These are phyloP conservation scores for Astyanax mexicanus DNA, from an alignment of 2,797 vertebrate genomes.

Conservation along the genomic window DNA sequence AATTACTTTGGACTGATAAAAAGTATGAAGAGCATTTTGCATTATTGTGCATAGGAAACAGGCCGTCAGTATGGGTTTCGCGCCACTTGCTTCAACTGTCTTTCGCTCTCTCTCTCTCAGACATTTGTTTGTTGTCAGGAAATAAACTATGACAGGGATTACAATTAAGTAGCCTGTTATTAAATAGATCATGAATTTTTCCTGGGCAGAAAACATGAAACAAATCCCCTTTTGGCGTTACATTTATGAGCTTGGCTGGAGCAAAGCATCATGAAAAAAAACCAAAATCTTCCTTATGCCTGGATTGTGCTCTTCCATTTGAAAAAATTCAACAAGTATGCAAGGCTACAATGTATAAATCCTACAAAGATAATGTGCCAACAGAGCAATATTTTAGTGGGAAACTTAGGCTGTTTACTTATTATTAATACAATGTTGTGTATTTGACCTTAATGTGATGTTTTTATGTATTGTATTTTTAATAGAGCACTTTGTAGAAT, in stretches of 20 bases:
- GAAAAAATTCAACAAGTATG: neutral
- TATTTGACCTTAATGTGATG: neutral
- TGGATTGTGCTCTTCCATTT: neutral
- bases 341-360: neutral
- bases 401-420: neutral
- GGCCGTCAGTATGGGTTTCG: neutral
- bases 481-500: neutral
- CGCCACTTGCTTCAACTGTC: neutral
- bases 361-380: neutral
- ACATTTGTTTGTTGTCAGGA: constrained; percentile 21
- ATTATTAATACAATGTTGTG: constrained; percentile 17
- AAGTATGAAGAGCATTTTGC: neutral
- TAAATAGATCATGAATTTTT: neutral
- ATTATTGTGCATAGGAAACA: neutral
- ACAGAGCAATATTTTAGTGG: neutral
- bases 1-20: neutral
- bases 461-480: neutral
- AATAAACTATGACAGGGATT: neutral
- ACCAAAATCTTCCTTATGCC: neutral
- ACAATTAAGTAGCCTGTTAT: neutral
- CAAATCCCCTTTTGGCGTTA: neutral
- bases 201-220: constrained; percentile 1
- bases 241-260: neutral
- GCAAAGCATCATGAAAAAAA: neutral
- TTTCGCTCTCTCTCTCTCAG: neutral